Conservation (phyloP, 2,113 vertebrate species). For the Cottus gobio region DNA sequence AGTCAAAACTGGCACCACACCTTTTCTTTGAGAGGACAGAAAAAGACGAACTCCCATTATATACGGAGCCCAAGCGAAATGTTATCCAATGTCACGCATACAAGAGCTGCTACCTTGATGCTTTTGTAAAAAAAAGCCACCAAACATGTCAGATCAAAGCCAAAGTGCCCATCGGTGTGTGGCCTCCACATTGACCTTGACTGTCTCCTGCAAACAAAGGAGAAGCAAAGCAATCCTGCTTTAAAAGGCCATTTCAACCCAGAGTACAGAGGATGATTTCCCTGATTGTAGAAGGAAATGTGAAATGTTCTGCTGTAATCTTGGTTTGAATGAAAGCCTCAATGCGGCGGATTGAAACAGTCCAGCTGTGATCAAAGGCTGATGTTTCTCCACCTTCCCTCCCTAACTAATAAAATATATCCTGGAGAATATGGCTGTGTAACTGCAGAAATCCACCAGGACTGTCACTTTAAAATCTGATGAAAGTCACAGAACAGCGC, state of each 20-base stretch:
- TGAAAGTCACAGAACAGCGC: conserved; percentile 14
- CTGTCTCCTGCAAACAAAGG: background rate
- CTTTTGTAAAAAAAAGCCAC: background rate
- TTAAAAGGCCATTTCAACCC: background rate
- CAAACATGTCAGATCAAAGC: background rate
- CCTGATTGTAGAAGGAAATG: background rate
- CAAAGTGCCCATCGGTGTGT: background rate
- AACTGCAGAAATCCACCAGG: background rate
- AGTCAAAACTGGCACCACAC: background rate
- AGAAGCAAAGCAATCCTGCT: background rate
- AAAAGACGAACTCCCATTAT: background rate
- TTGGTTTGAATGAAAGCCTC: background rate
- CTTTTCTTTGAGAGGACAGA: background rate
- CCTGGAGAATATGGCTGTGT: background rate
- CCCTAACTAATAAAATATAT: background rate
- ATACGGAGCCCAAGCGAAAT: background rate
- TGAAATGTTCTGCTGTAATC: background rate
- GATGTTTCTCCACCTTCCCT: background rate
- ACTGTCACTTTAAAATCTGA: background rate
- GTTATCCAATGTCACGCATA: background rate
- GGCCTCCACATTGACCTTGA: background rate
- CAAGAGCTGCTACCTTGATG: background rate
- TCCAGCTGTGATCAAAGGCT: background rate
- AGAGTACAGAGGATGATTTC: background rate
- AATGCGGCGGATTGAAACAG: background rate